phyloP scores from a whole-genome alignment of 2,888 invertebrate genomes.

The Dysmachus trigonus region DNA sequence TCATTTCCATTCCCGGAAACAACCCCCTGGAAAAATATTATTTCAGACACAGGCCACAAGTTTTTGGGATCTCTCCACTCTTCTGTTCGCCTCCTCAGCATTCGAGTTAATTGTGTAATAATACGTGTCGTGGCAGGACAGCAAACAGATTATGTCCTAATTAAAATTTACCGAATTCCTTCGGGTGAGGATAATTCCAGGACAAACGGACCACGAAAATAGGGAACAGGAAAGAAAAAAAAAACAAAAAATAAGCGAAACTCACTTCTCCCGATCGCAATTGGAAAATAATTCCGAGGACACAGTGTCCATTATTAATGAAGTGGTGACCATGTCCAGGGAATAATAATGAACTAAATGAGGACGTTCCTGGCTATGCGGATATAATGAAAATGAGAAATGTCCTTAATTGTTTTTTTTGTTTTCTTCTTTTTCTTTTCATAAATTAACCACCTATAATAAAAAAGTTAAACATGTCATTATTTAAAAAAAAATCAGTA shows the following conservation, averaged over 20 bases:
- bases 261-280: not conserved
- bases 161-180: conserved; percentile 2
- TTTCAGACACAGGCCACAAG: not conserved
- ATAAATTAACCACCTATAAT: not conserved
- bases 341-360: not conserved
- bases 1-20: not conserved
- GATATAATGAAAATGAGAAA: not conserved
- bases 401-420: not conserved
- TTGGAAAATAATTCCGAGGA: conserved; percentile 21
- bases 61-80: not conserved
- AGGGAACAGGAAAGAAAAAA: not conserved
- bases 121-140: conserved; percentile 9
- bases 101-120: conserved; percentile 22
- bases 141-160: conserved; percentile 25
- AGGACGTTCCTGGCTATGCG: not conserved
- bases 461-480: not conserved
- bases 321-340: not conserved
- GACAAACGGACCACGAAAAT: not conserved
- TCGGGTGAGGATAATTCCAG: not conserved
- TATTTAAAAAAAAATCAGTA: too few species aligned
- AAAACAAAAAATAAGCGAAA: too few species aligned
- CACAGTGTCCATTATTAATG: not conserved
- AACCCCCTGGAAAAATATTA: not conserved
- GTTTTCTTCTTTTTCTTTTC: too few species aligned
- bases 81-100: not conserved